phyloP scores from a whole-genome alignment of 92 coral and sea anemone species.

The Porites evermanni region DNA sequence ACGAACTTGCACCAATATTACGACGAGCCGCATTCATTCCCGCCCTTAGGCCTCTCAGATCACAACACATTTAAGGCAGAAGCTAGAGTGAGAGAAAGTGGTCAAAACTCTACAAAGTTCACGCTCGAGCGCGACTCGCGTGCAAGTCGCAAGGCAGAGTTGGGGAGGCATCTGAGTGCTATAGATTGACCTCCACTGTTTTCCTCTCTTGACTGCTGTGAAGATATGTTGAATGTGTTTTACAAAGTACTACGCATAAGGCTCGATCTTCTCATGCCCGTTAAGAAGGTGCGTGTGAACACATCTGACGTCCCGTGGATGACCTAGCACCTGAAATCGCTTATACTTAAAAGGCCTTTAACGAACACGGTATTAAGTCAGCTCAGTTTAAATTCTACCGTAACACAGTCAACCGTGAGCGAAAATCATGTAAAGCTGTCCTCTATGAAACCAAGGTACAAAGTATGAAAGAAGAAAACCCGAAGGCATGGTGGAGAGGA shows the following conservation, averaged over 20 bases:
- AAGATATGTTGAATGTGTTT: constrained; percentile 18
- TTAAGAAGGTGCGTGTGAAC: constrained; percentile 1
- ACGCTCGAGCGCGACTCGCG: constrained; percentile 37
- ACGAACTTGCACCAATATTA: constrained; percentile 48
- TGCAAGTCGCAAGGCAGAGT: constrained; percentile 42
- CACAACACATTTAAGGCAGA: constrained; percentile 41
- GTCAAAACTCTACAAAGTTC: constrained; percentile 9
- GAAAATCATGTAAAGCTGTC: constrained; percentile 40
- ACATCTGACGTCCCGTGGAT: constrained; percentile 58
- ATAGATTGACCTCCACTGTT: constrained; percentile 21
- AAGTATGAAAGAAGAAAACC: constrained; percentile 47
- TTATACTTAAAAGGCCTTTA: constrained; percentile 53
- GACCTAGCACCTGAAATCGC: constrained; percentile 54
- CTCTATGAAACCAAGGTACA: constrained; percentile 43
- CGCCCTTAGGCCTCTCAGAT: constrained; percentile 48
- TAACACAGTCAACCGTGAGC: constrained; percentile 57
- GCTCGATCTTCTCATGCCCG: constrained; percentile 48
- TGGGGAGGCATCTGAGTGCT: constrained; percentile 39
- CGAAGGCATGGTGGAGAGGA: constrained; percentile 53
- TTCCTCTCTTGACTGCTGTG: constrained; percentile 38
- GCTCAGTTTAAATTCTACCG: constrained; percentile 50
- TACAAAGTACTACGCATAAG: constrained; percentile 42
- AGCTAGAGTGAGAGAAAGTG: constrained; percentile 24
- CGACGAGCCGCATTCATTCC: constrained; percentile 28
- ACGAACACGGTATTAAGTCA: constrained; percentile 49